Evolutionary conservation across 1,140 invertebrate species (phyloP).

Genomic region (Lordiphosa stackelbergi): DNA sequence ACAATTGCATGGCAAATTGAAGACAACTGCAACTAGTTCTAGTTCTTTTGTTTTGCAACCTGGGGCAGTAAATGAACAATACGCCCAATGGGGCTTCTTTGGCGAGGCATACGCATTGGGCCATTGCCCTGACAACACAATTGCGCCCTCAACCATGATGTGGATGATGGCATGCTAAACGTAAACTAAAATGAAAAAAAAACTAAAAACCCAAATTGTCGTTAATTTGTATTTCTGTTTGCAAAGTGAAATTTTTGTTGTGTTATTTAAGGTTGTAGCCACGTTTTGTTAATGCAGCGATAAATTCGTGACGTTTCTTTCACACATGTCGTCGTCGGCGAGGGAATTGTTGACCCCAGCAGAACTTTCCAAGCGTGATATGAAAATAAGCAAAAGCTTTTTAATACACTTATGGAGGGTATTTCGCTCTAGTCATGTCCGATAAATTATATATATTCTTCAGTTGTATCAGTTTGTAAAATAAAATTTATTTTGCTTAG

Average conservation of each 20-base stretch:
- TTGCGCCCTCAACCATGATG: slow-evolving; percentile 69
- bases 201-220: slow-evolving; percentile 62
- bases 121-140: slow-evolving; percentile 61
- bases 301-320: slow-evolving; percentile 67
- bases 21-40: slow-evolving; percentile 16
- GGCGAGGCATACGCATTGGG: slow-evolving; percentile 3
- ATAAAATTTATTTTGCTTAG: no score
- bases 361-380: slow-evolving; percentile 67
- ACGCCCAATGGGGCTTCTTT: slow-evolving; percentile 64
- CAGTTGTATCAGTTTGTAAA: no score
- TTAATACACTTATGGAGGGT: slow-evolving; percentile 9
- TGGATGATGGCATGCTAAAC: slow-evolving; percentile 14
- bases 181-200: slow-evolving; percentile 20
- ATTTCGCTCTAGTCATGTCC: background rate
- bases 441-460: background rate
- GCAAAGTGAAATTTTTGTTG: slow-evolving; percentile 64
- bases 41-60: background rate
- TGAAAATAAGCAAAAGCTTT: slow-evolving; percentile 38
- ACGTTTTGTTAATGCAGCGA: slow-evolving; percentile 64
- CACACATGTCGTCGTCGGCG: slow-evolving; percentile 40
- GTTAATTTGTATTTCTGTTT: slow-evolving; percentile 49
- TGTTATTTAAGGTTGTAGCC: slow-evolving; percentile 20
- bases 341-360: slow-evolving; percentile 64
- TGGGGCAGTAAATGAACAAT: slow-evolving; percentile 26
- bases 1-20: slow-evolving; percentile 27